Conservation (phyloP, 2,888 invertebrate species). For the Linnaemya tessellans region DNA sequence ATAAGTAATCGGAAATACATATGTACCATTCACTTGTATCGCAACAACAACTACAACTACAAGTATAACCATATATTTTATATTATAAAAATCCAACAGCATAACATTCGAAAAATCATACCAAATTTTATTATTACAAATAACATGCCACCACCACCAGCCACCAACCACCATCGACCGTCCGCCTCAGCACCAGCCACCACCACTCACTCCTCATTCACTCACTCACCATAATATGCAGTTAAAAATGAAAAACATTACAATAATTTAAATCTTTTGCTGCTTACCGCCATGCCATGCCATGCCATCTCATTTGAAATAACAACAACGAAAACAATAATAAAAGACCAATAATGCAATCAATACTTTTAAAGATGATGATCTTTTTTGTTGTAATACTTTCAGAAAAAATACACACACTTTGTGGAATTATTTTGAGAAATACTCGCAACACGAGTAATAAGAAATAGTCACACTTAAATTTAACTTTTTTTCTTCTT, state of each 20-base stretch:
- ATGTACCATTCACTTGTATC: constrained; percentile 40
- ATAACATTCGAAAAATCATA: constrained; percentile 41
- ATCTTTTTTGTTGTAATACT: constrained; percentile 49
- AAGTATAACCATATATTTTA: constrained; percentile 26
- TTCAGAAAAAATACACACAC: constrained; percentile 9
- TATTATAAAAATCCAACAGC: constrained; percentile 18
- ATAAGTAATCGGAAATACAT: constrained; percentile 5
- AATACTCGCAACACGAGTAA: background rate
- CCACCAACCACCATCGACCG: background rate
- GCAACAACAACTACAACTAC: background rate
- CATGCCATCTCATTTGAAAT: constrained; percentile 44
- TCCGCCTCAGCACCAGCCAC: constrained; percentile 16
- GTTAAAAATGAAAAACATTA: constrained; percentile 26
- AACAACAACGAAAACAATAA: constrained; percentile 14
- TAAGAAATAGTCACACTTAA: constrained; percentile 68
- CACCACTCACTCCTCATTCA: constrained; percentile 27
- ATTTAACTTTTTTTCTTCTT: constrained; percentile 46
- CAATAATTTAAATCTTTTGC: constrained; percentile 55
- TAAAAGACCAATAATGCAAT: constrained; percentile 58
- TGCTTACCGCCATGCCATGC: constrained; percentile 35
- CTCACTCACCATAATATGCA: background rate
- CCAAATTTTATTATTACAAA: constrained; percentile 48
- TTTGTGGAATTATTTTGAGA: constrained; percentile 35
- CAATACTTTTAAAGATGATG: constrained; percentile 57
- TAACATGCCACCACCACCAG: constrained; percentile 39